Evolutionary conservation across 2,113 vertebrate species (phyloP), one percentile per base, ranked within the genome.

Genomic region (Myiozetetes cayanensis): DNA sequence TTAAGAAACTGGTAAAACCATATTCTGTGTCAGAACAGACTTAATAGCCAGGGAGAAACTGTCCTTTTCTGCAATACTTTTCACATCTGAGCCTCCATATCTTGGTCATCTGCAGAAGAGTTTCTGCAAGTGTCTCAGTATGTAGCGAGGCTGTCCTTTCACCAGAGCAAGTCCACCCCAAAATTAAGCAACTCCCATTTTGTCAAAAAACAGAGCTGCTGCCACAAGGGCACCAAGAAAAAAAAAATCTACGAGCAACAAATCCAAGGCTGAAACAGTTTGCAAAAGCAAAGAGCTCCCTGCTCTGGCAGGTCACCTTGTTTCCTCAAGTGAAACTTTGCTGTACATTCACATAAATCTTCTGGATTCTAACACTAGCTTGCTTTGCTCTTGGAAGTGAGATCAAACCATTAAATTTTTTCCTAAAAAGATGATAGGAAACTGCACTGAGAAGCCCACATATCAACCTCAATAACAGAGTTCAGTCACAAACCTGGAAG

Each of bases 251-350:
- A 12, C 12, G 41, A 23, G 7, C 28, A 92, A 72, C 19, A 80
- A 92, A 85, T 19, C 16, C 41, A 66, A 31, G 66, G n/a, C 27
- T 70, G 50, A 56, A 90, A 52, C 22, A 31, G 39, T 14, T 2
- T 55, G 53, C 6, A 41, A 68, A 75, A 61, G 53, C 9, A 30
- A 87, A 72, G 18, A 68, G 66, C n/a, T 79, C 46, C 58, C 76
- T 90, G 70, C 81, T 85, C 90, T 76, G 46, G 46, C 82, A 95
- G 87, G 90, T 82, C 90, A 93, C 79, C 87, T 93, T 85, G 77
- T 17, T 79, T 91, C 74, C 82, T 79, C 85, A 68, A 83, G 75
- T 68, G 44, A 24, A 78, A 67, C n/a, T 82, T 82, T 63, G 63
- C 53, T 76, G 65, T 74, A 74, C 9, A 1, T 43, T 67, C 70